Conservation (phyloP, 2,888 invertebrate species). For the Acronicta leporina region DNA sequence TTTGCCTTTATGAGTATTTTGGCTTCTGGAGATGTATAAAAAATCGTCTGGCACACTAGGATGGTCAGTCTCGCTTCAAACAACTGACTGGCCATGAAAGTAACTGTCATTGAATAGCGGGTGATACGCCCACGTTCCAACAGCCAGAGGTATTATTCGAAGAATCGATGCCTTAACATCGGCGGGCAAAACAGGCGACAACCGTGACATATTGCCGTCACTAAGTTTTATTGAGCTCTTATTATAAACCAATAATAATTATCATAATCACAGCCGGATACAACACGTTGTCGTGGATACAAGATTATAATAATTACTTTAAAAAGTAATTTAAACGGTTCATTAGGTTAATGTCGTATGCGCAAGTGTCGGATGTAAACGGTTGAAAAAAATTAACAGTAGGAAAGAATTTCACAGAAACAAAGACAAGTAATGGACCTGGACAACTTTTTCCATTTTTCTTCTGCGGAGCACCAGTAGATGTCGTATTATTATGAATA, state of each 20-base stretch:
- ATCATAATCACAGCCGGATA: constrained; percentile 75
- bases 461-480: no score
- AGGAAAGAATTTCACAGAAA: no score
- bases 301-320: constrained; percentile 47
- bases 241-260: constrained; percentile 78
- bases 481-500: no score
- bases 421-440: no score
- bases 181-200: constrained; percentile 65
- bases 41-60: no score
- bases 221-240: constrained; percentile 77
- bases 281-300: constrained; percentile 57
- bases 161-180: constrained; percentile 62
- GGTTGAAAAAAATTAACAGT: neutral
- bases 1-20: no score
- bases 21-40: no score
- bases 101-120: no score
- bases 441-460: no score
- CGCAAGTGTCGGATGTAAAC: neutral
- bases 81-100: no score
- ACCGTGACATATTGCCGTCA: constrained; percentile 79
- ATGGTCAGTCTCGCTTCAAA: no score
- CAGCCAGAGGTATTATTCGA: neutral
- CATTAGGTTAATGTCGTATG: neutral
- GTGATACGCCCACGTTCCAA: no score
- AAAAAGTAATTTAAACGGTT: neutral